Base-by-base conservation (phyloP, 2,113 vertebrate genomes). In the Cisticola juncidis region DNA sequence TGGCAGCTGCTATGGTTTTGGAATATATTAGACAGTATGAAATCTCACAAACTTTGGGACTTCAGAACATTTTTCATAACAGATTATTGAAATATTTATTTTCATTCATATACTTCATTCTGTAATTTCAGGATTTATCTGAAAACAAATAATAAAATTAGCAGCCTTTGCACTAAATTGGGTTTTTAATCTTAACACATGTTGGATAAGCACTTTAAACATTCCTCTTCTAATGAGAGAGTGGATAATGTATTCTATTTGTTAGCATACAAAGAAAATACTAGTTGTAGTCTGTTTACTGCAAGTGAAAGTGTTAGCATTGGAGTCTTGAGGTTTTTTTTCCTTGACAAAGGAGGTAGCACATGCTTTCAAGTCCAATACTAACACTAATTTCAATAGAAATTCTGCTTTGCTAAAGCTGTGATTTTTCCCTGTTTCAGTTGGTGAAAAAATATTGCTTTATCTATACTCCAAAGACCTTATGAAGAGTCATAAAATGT, bases 261-360 rank as follows among this genome's bases (percentile, higher is more conserved):
- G 77, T 5, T 33, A 72, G 1, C 7, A 47, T n/a, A 18, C 3
- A n/a, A 72, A 29, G 33, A 54, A 80, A 80, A 76, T 25, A 45
- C 6, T 20, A 31, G 3, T 36, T 86, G 68, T 47, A 69, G 24
- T 64, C 83, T 72, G 8, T 83, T 65, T 83, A 45, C 7, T 68
- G 16, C 6, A 42, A 50, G 4, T n/a, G 6, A 17, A 81, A 44
- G 17, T 21, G 11, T 21, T 68, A 85, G 2, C 15, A 51, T 13
- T 48, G 35, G 21, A 65, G 16, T 19, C 12, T 16, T 8, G 10
- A 2, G 2, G 1, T 1, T 26, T 12, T 44, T 44, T 48, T 48
- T 23, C 21, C 21, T 47, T 21, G 14, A 35, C 3, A 33, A 18
- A 56, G 6, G 4, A 35, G 9, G 22, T 8, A 56, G 14, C 28